A percentile compares a stretch with the other conserved stretches of the same genome.
phyloP scores from a whole-genome alignment of 2,888 invertebrate species.

The Oscheius sp. region DNA sequence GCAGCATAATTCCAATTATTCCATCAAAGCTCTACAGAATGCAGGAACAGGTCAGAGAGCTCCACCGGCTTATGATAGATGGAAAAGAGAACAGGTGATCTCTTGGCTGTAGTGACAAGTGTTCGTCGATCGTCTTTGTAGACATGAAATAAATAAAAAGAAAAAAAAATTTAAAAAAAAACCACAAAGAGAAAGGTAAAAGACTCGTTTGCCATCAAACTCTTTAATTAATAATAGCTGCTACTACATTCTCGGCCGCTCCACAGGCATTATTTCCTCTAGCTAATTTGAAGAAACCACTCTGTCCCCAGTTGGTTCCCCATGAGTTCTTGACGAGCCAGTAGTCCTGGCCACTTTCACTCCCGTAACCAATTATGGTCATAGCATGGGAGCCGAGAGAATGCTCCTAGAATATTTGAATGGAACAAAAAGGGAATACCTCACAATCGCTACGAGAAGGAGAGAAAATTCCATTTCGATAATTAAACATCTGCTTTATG shows the following conservation, averaged over 20 bases:
- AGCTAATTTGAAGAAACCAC: background rate
- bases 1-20: too few relatives aligned
- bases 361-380: background rate
- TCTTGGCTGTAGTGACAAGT: too few relatives aligned
- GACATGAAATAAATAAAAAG: too few relatives aligned
- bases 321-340: background rate
- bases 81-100: too few relatives aligned
- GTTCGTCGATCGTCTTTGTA: too few relatives aligned
- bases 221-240: background rate
- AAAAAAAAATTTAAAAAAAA: too few relatives aligned
- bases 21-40: too few relatives aligned
- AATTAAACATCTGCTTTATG: constrained; percentile 55
- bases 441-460: background rate
- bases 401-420: too few relatives aligned
- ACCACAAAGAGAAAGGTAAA: too few relatives aligned
- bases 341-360: background rate
- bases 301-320: background rate
- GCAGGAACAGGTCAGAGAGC: too few relatives aligned
- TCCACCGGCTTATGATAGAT: too few relatives aligned
- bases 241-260: background rate
- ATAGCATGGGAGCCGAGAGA: background rate
- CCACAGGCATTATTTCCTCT: background rate
- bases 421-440: background rate
- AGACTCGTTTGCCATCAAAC: too few relatives aligned
- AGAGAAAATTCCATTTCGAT: constrained; percentile 18